phyloP scores from a whole-genome alignment of 2,888 invertebrate genomes.

The Diloba caeruleocephala region DNA sequence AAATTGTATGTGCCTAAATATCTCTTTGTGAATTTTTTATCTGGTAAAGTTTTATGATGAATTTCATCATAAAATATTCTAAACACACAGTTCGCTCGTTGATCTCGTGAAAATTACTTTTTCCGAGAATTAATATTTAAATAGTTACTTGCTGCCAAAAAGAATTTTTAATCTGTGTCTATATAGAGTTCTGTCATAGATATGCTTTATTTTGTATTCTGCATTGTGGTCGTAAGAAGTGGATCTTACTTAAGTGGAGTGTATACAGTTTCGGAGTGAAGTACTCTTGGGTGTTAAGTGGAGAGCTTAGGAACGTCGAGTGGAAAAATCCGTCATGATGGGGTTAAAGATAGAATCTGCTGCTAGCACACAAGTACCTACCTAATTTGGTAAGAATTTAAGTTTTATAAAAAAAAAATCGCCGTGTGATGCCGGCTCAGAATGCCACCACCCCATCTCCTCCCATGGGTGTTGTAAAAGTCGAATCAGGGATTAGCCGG shows the following conservation, averaged over 20 bases:
- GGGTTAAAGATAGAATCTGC: slow-evolving; percentile 17
- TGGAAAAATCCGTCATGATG: slow-evolving; percentile 41
- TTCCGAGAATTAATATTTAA: slow-evolving; percentile 10
- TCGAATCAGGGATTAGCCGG: no score
- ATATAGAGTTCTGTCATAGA: no score
- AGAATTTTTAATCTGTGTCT: neutral
- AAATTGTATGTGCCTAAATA: slow-evolving; percentile 14
- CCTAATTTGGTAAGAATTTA: no score
- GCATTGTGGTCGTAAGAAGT: slow-evolving; percentile 13
- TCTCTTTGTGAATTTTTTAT: slow-evolving; percentile 16
- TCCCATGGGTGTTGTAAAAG: no score
- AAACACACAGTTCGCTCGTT: slow-evolving; percentile 7
- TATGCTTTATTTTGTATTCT: no score
- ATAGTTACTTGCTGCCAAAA: slow-evolving; percentile 1
- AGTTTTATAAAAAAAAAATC: no score
- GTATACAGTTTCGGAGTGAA: slow-evolving; percentile 40
- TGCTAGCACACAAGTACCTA: no score
- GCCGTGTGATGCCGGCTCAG: no score
- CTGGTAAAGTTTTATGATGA: slow-evolving; percentile 18
- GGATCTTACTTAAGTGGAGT: slow-evolving; percentile 27
- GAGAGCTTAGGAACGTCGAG: slow-evolving; percentile 41
- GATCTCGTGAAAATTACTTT: slow-evolving; percentile 4
- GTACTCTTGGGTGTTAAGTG: slow-evolving; percentile 27
- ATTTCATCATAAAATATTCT: slow-evolving; percentile 24
- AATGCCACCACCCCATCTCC: no score